phyloP scores from a whole-genome alignment of 2,888 invertebrate species.

The Bembecia ichneumoniformis region DNA sequence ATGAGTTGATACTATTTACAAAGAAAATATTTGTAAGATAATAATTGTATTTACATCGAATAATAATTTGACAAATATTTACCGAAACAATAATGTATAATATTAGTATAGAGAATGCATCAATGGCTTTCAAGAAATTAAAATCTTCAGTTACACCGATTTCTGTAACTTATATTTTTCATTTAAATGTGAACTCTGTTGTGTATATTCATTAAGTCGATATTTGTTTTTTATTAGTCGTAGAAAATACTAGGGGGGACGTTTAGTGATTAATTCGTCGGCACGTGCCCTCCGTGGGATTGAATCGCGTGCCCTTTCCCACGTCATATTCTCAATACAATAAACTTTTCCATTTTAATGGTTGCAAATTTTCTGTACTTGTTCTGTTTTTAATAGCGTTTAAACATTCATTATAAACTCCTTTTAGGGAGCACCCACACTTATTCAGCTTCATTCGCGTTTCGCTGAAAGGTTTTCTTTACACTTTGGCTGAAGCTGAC shows the following conservation, averaged over 20 bases:
- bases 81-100: too few relatives aligned
- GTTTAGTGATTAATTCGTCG: slow-evolving; percentile 14
- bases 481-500: too few relatives aligned
- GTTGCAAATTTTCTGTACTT: not conserved
- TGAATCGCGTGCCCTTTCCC: slow-evolving; percentile 35
- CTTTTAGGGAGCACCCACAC: too few relatives aligned
- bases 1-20: too few relatives aligned
- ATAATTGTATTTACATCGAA: too few relatives aligned
- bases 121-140: not conserved
- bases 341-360: slow-evolving; percentile 9
- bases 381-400: too few relatives aligned
- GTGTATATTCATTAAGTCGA: not conserved
- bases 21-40: too few relatives aligned
- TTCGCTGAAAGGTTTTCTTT: too few relatives aligned
- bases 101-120: too few relatives aligned
- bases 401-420: too few relatives aligned
- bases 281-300: slow-evolving; percentile 43
- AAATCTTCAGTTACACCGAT: not conserved
- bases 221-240: not conserved
- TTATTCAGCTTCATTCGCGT: too few relatives aligned
- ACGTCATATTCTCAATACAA: slow-evolving; percentile 21
- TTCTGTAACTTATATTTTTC: not conserved
- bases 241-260: not conserved
- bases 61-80: too few relatives aligned
- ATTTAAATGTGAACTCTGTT: not conserved